Percentiles rank a stretch among this genome's conserved stretches.
Evolutionary conservation across 1,140 invertebrate species (phyloP).

Genomic region (Tribolium madens): DNA sequence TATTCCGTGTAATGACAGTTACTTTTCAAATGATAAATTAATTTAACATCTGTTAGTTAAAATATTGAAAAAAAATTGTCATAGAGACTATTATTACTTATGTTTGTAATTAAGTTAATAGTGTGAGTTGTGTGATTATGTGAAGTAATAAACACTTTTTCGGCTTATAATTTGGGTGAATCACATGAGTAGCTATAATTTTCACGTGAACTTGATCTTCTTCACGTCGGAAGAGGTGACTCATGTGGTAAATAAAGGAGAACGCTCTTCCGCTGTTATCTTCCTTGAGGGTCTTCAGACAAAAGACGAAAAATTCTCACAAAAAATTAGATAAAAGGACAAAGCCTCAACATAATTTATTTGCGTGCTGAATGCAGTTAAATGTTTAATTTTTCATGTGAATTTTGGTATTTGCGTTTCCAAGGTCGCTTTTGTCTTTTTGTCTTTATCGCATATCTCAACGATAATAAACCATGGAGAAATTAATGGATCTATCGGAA

Average conservation of each 20-base stretch:
- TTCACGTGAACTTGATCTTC: conserved; percentile 8
- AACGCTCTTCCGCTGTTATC: neutral
- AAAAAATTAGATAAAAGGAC: neutral
- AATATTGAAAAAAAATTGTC: neutral
- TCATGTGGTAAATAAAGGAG: neutral
- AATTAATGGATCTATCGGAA: too few species aligned
- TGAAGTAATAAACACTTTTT: conserved; percentile 5
- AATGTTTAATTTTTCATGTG: neutral
- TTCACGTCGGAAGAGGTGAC: neutral
- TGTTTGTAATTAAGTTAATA: conserved; percentile 13
- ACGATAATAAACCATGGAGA: neutral
- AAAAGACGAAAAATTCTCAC: neutral
- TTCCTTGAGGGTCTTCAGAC: neutral
- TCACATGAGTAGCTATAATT: conserved; percentile 9
- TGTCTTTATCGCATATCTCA: neutral
- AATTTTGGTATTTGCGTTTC: neutral
- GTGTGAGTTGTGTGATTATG: conserved; percentile 9
- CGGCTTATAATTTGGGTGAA: neutral
- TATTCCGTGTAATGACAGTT: conserved; percentile 25
- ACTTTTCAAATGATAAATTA: conserved; percentile 24
- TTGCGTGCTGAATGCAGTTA: neutral
- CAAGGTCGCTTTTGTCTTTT: neutral
- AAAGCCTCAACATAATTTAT: neutral
- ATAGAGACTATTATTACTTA: neutral
- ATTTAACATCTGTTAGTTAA: neutral